Evolutionary conservation across 2,113 vertebrate species (phyloP), one percentile per base, ranked within the genome.

Genomic region (Colius striatus): DNA sequence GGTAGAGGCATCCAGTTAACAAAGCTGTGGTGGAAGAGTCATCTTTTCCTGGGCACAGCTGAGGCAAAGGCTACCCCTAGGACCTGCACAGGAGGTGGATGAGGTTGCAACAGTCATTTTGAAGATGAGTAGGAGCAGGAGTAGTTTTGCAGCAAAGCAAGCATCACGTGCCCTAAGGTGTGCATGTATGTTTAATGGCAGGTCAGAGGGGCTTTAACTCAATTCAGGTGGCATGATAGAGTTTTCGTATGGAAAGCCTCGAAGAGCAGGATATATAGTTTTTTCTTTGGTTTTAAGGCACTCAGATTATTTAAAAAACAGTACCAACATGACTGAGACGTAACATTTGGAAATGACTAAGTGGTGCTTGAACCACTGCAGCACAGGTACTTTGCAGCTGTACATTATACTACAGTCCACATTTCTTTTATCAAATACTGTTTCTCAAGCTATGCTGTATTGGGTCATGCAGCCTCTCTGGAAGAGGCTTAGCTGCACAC

Each of bases 241-340:
- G n/a, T 72, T 92, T 80, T 71, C 6, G 3, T 18, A 4, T 7
- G 5, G 47, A 86, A 88, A 73, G 14, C 30, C 11, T 55, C 0
- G 0, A 67, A 78, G 34, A 87, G 29, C 30, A 62, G 18, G 32
- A 38, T 1, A 0, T 25, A 2, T 62, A 10, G 16, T 30, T 87
- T 92, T 50, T 41, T 78, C 16, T 80, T n/a, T 77, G 51, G 11
- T 58, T 91, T 83, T 83, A 73, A 22, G 16, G 19, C 32, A n/a
- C 23, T 62, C 0, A 0, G 8, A 48, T 63, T 23, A 41, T 55
- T 76, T 9, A 54, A 79, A 66, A 36, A 71, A n/a, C 45, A 27
- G 10, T 0, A 65, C 4, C 9, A 18, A 8, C 0, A 1, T 88
- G 34, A 2, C 32, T 93, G 21, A 17, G 43, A 50, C 60, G 9